phyloP scores from a whole-genome alignment of 2,797 vertebrate species.

The Acrossocheilus wenchowensis region DNA sequence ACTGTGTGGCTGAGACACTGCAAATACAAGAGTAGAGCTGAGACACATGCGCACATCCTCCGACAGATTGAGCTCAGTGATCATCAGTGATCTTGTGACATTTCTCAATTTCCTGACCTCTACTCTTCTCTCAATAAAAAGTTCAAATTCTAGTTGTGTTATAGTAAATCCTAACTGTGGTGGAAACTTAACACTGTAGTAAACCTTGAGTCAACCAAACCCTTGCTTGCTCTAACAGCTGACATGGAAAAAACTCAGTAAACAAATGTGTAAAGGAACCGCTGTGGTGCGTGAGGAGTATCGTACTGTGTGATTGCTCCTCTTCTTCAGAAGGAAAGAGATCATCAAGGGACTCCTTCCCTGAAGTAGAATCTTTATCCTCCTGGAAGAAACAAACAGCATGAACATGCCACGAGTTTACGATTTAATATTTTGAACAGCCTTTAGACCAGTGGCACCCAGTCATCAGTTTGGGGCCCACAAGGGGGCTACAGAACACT shows the following conservation, averaged over 20 bases:
- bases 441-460: background rate
- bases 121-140: background rate
- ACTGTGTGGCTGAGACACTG: slow-evolving; percentile 76
- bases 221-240: background rate
- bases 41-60: background rate
- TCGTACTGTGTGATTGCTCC: slow-evolving; percentile 79
- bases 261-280: slow-evolving; percentile 15
- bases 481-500: background rate
- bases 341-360: slow-evolving; percentile 81
- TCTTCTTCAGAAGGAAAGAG: slow-evolving; percentile 86
- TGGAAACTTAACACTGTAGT: background rate
- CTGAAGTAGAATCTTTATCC: slow-evolving; percentile 69
- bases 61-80: background rate
- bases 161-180: background rate
- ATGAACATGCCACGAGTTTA: background rate
- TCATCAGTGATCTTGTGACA: background rate
- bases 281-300: background rate
- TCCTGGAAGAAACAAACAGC: slow-evolving; percentile 62
- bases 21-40: background rate
- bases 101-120: background rate
- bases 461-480: too few species aligned
- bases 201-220: background rate
- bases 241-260: background rate
- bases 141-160: background rate
- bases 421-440: background rate